Evolutionary conservation across 2,113 vertebrate genomes (phyloP), one percentile per base, ranked within the genome.

Genomic region (Corythornis vintsioides): DNA sequence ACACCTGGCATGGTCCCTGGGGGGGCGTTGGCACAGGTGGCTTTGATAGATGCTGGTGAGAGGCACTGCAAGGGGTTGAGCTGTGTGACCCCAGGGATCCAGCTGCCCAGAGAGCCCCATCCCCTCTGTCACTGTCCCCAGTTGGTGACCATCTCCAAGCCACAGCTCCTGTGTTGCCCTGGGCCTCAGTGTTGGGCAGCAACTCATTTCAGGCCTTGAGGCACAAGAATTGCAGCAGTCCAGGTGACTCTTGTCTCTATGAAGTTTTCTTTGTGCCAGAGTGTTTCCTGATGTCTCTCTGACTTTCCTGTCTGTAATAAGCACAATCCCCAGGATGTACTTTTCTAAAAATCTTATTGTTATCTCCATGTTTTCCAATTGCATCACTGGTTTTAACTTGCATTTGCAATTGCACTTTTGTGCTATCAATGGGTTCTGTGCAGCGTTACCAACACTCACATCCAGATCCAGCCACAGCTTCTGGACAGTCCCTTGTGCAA

Each of bases 1-100:
- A 3, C 0, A 0, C 35, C 29, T 2, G 5, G 3, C 0, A 0
- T 20, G 15, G 12, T 25, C 50, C 26, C 19, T 9, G 43, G 13
- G 14, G 19, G 8, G 28, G 19, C 14, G 38, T 52, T 53, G 55
- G 21, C 1, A 4, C 21, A 52, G 20, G 50, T 5, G 48, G 43
- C 28, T 1, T 0, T 12, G n/a, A 57, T 5, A 7, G 50, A 31
- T 2, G 12, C 28, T n/a, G 7, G 1, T 26, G 8, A 47, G 31
- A 33, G 19, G 38, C 40, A 35, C 29, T 1, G 0, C 0, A 0
- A 40, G 19, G 48, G 31, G 38, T 15, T 4, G 8, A n/a, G 74
- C 22, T 12, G 19, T 2, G 31, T 2, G 1, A 35, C 14, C 48
- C 29, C 19, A 5, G 9, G 42, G 13, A 60, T 56, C 18, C 1